A percentile compares a stretch with the other conserved stretches of the same genome.
These are phyloP conservation scores for Poliocrania exsul DNA, from an alignment of 2,797 vertebrate species.

Conservation along the genomic window DNA sequence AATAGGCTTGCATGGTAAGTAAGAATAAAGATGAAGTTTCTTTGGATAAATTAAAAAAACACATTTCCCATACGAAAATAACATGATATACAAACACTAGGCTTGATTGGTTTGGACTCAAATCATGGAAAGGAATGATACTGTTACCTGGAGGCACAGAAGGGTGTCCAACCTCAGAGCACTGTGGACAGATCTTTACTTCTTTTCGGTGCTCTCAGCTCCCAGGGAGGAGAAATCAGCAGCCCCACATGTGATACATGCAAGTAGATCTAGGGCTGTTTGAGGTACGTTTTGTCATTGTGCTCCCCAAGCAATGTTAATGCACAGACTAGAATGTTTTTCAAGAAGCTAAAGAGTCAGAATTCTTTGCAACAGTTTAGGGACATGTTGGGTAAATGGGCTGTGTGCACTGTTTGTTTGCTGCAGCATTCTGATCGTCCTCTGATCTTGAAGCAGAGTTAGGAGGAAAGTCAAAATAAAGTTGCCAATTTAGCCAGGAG, in stretches of 20 bases:
- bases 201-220: neutral
- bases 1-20: neutral
- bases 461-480: neutral
- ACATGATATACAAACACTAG: neutral
- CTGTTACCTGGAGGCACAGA: neutral
- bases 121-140: neutral
- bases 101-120: neutral
- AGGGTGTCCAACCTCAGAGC: neutral
- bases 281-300: neutral
- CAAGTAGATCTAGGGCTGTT: neutral
- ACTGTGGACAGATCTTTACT: neutral
- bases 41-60: neutral
- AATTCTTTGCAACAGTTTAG: neutral
- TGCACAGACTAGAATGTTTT: neutral
- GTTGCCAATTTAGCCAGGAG: neutral
- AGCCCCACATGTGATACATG: neutral
- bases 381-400: neutral
- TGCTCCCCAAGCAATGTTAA: neutral
- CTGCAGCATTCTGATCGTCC: neutral
- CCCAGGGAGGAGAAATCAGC: neutral
- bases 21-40: neutral
- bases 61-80: neutral
- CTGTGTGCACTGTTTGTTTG: neutral
- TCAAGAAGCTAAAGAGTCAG: neutral
- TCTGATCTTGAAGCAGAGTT: neutral